phyloP scores from a whole-genome alignment of 2,888 invertebrate species.

The Cremastinae sp. region DNA sequence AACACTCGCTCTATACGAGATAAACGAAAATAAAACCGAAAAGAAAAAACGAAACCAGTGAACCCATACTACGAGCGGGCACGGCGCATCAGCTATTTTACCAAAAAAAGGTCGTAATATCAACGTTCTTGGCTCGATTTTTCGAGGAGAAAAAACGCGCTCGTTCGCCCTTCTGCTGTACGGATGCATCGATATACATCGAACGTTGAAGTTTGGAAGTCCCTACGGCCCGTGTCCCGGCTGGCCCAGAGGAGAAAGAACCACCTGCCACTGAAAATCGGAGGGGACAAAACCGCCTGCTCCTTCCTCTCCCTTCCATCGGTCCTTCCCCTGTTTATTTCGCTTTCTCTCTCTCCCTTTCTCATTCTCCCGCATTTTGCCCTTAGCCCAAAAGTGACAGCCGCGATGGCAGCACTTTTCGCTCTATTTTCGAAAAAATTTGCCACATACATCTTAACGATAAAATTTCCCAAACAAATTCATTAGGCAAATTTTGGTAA shows the following conservation, averaged over 20 bases:
- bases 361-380: slow-evolving; percentile 26
- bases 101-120: slow-evolving; percentile 27
- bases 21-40: slow-evolving; percentile 18
- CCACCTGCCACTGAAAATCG: slow-evolving; percentile 77
- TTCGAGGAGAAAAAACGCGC: not conserved
- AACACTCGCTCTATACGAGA: too few relatives aligned
- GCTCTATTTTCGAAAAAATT: slow-evolving; percentile 1
- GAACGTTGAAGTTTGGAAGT: slow-evolving; percentile 65
- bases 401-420: slow-evolving; percentile 58
- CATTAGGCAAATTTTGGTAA: slow-evolving; percentile 4
- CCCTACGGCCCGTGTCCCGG: slow-evolving; percentile 71
- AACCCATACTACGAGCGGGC: too few relatives aligned
- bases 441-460: too few relatives aligned
- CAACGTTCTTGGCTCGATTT: too few relatives aligned
- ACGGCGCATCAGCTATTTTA: too few relatives aligned
- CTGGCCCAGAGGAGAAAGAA: slow-evolving; percentile 74
- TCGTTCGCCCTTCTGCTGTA: slow-evolving; percentile 8
- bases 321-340: too few relatives aligned
- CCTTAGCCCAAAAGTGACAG: slow-evolving; percentile 34
- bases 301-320: slow-evolving; percentile 25
- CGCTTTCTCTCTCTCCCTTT: slow-evolving; percentile 20
- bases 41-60: too few relatives aligned
- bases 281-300: slow-evolving; percentile 70
- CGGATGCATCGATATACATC: slow-evolving; percentile 33
- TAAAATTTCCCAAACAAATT: too few relatives aligned